Evolutionary conservation across 2,797 vertebrate genomes (phyloP), one percentile per base, ranked within the genome.

Genomic region (Gambelia wislizenii): DNA sequence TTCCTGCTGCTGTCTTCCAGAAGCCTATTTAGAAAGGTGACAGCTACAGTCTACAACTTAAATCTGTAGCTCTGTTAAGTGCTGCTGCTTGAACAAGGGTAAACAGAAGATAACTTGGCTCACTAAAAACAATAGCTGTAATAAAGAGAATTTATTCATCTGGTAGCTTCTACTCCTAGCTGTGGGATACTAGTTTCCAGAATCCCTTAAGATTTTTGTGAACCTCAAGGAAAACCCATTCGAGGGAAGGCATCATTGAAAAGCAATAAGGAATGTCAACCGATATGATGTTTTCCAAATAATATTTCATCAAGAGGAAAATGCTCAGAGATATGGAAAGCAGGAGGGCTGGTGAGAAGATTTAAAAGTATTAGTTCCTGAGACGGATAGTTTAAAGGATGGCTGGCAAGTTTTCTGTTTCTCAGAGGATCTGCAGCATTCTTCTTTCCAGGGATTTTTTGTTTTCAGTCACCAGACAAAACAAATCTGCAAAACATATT

Each of bases 391-490:
- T 2, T 44, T 77, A 61, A 85, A 76, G 42, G 54, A 25, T 20
- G 44, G 16, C 6, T 22, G 47, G 33, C 12, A 7, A 74, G 70
- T 14, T 6, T 76, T 9, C 9, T 76, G 67, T 36, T 54, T 72
- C 49, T 67, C 39, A 49, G 33, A n/a, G 25, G 59, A 74, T 67
- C 4, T 6, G 0, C 0, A 79, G 22, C 44, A n/a, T 79, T 67
- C 13, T 39, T 39, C 33, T 77, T 90, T 54, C n/a, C 86, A 84
- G 54, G 52, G 33, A 49, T 30, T 90, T 22, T 80, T 88, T 79
- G 82, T 74, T 49, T 39, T 84, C 1, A 1, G 3, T 10, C 61
- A 78, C 81, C 1, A 1, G 7, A 10, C 44, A 64, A 89, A 47
- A 8, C 13, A 79, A 64, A 56, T 83, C 49, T 39, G 2, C 56